A percentile compares a stretch with the other conserved stretches of the same genome.
phyloP scores from a whole-genome alignment of 2,888 invertebrate genomes.

The Dorcus parallelipipedus region DNA sequence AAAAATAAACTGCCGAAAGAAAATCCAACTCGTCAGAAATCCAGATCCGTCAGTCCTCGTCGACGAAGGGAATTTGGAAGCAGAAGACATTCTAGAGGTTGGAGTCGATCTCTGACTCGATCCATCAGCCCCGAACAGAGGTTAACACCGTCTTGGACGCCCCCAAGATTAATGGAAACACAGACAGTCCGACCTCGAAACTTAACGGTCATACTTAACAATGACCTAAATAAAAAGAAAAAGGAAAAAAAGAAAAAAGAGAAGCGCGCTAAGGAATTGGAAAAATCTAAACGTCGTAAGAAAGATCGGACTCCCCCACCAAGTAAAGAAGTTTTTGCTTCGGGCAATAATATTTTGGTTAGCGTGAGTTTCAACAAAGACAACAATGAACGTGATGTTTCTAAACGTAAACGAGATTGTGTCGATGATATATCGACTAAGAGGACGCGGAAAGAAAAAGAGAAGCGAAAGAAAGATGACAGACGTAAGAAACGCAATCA shows the following conservation, averaged over 20 bases:
- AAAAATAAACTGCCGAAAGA: constrained; percentile 36
- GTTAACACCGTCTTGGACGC: constrained; percentile 59
- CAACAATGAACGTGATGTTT: constrained; percentile 30
- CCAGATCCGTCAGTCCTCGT: constrained; percentile 25
- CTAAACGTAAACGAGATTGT: constrained; percentile 25
- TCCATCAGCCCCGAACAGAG: constrained; percentile 53
- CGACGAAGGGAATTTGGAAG: constrained; percentile 31
- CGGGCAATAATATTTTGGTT: constrained; percentile 89
- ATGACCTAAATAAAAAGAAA: constrained; percentile 55
- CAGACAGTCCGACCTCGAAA: constrained; percentile 51
- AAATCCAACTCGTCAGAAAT: constrained; percentile 42
- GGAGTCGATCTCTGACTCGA: constrained; percentile 58
- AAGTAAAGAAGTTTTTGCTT: constrained; percentile 88
- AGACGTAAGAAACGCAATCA: constrained; percentile 31
- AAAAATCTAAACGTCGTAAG: constrained; percentile 47
- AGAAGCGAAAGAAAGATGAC: constrained; percentile 43
- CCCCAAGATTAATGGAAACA: constrained; percentile 51
- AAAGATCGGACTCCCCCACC: constrained; percentile 58
- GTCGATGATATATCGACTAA: constrained; percentile 39
- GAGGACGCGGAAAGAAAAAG: constrained; percentile 45
- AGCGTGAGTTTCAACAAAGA: constrained; percentile 87
- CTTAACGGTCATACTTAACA: constrained; percentile 58
- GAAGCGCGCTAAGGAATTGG: constrained; percentile 43
- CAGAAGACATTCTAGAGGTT: constrained; percentile 33
- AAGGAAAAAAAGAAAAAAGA: constrained; percentile 48